phyloP scores from a whole-genome alignment of 1,140 invertebrate species.

The Oncopodura yosiiana region DNA sequence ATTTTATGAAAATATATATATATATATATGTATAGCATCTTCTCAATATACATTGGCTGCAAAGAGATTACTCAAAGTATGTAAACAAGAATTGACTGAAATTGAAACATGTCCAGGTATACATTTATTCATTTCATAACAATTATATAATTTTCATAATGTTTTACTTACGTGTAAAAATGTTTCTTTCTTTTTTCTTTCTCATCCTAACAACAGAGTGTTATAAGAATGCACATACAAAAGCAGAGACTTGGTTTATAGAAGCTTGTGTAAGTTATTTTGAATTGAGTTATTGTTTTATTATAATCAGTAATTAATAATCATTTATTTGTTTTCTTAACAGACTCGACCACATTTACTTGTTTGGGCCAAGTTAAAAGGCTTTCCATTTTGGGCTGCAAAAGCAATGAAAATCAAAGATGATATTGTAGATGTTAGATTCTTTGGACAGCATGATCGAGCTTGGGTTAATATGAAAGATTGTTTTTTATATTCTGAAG shows the following conservation, averaged over 20 bases:
- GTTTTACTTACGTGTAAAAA: too few relatives aligned
- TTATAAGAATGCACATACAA: conserved; percentile 73
- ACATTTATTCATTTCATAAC: too few relatives aligned
- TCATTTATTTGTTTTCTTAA: conserved; percentile 25
- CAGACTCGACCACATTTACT: conserved; percentile 65
- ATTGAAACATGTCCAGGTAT: conserved; percentile 87
- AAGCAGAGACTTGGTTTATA: conserved; percentile 73
- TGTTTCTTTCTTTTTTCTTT: too few relatives aligned
- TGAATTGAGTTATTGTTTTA: neutral
- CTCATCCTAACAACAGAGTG: too few relatives aligned
- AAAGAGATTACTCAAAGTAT: conserved; percentile 67
- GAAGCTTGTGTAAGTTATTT: conserved; percentile 66
- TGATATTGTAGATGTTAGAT: conserved; percentile 72
- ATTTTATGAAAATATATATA: neutral
- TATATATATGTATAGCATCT: conserved; percentile 49
- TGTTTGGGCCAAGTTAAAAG: conserved; percentile 81
- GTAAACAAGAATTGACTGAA: conserved; percentile 74
- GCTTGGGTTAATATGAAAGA: conserved; percentile 78
- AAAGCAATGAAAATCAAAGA: conserved; percentile 72
- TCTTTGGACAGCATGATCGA: conserved; percentile 85
- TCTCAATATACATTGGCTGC: conserved; percentile 66
- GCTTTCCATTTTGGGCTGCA: conserved; percentile 90
- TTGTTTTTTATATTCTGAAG: conserved; percentile 67
- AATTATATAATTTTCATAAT: too few relatives aligned
- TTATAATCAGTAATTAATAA: neutral